A percentile compares a stretch with the other conserved stretches of the same genome.
phyloP scores from a whole-genome alignment of 2,888 invertebrate genomes.

The Metellina segmentata region DNA sequence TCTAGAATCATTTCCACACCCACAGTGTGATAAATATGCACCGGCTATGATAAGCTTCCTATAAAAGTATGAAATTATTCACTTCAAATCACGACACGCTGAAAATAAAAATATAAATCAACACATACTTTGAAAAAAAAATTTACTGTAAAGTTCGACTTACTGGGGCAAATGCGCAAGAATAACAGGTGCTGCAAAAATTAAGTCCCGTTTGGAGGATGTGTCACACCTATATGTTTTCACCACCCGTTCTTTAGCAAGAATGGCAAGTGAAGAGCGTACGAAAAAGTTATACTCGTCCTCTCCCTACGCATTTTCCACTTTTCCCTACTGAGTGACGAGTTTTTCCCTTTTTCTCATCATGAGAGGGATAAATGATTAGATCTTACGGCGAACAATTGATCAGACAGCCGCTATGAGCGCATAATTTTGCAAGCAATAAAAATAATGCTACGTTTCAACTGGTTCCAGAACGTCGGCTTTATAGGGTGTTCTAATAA shows the following conservation, averaged over 20 bases:
- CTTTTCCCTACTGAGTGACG: constrained; percentile 51
- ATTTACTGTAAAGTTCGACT: neutral
- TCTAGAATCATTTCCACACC: too few species aligned
- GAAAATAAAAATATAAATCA: too few species aligned
- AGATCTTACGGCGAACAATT: constrained; percentile 4
- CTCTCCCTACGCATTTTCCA: constrained; percentile 68
- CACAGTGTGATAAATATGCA: too few species aligned
- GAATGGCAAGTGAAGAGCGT: constrained; percentile 7
- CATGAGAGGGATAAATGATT: constrained; percentile 39
- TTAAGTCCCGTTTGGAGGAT: constrained; percentile 17
- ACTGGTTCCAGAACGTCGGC: neutral
- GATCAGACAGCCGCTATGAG: neutral
- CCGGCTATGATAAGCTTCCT: too few species aligned
- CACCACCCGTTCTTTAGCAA: neutral
- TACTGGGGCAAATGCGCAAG: constrained; percentile 11
- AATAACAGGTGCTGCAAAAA: constrained; percentile 9
- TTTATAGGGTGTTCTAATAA: neutral
- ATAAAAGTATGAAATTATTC: too few species aligned
- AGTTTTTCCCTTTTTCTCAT: constrained; percentile 39
- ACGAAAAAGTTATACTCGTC: constrained; percentile 47
- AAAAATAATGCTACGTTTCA: neutral
- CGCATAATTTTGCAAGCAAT: neutral
- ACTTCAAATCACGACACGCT: too few species aligned
- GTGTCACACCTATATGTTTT: constrained; percentile 1
- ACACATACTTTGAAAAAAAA: neutral